Evolutionary conservation across 2,797 vertebrate species (phyloP).

Genomic region (Acanthurus leucopareius): DNA sequence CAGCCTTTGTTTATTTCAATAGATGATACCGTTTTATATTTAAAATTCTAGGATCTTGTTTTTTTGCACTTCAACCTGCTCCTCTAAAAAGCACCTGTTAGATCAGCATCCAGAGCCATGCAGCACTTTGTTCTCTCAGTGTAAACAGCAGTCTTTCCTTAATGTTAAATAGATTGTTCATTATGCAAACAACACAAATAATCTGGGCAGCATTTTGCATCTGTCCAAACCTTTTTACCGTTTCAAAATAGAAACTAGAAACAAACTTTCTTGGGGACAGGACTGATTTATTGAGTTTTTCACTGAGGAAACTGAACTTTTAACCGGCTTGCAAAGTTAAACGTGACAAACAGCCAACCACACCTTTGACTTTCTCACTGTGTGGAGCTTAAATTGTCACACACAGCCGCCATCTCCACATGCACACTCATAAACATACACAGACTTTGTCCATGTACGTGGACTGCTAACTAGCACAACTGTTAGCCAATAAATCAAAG

Average conservation of each 20-base stretch:
- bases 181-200: too few relatives aligned
- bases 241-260: conserved; percentile 3
- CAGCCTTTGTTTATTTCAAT: too few relatives aligned
- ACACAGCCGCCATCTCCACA: conserved; percentile 7
- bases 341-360: conserved; percentile 35
- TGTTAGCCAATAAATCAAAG: conserved; percentile 96
- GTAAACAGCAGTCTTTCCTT: background rate
- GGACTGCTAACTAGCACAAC: conserved; percentile 91
- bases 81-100: too few relatives aligned
- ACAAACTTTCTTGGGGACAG: background rate
- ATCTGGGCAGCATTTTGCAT: too few relatives aligned
- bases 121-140: too few relatives aligned
- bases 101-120: too few relatives aligned
- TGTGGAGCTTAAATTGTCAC: conserved; percentile 21
- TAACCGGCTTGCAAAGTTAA: conserved; percentile 38
- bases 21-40: too few relatives aligned
- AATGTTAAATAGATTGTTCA: too few relatives aligned
- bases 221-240: conserved; percentile 7
- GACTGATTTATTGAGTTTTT: background rate
- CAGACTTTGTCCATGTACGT: conserved; percentile 49
- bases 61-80: too few relatives aligned
- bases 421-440: conserved; percentile 25
- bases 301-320: conserved; percentile 15
- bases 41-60: too few relatives aligned
- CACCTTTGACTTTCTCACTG: conserved; percentile 39